Evolutionary conservation across 2,888 invertebrate species (phyloP).

Genomic region (Aphelenchoides bicaudatus): DNA sequence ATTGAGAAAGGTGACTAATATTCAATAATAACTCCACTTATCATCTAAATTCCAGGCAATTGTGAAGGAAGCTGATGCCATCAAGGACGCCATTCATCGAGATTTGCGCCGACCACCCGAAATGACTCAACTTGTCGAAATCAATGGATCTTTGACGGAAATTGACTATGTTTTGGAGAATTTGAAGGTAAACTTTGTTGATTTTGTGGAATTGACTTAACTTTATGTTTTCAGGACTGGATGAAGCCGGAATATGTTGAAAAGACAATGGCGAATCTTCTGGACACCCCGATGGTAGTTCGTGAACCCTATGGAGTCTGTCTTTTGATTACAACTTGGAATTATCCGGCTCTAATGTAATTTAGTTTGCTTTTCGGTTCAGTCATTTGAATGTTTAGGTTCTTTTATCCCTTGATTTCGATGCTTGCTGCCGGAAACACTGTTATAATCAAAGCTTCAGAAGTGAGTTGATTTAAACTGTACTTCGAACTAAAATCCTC

Average conservation of each 20-base stretch:
- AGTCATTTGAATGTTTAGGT: conserved; percentile 27
- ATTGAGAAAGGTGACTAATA: conserved; percentile 35
- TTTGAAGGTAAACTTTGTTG: no score
- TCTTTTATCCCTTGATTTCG: conserved; percentile 48
- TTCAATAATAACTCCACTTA: no score
- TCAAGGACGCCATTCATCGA: conserved; percentile 44
- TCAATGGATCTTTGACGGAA: conserved; percentile 41
- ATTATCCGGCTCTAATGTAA: conserved; percentile 71
- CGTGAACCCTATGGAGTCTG: conserved; percentile 86
- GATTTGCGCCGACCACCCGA: conserved; percentile 38
- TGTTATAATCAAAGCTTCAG: conserved; percentile 54
- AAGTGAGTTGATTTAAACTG: no score
- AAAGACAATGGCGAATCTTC: conserved; percentile 28
- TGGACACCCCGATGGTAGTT: conserved; percentile 38
- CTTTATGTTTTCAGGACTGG: no score
- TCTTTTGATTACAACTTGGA: conserved; percentile 80
- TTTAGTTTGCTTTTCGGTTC: conserved; percentile 15
- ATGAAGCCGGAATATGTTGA: conserved; percentile 31
- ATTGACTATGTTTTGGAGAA: conserved; percentile 46
- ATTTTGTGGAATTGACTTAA: conserved; percentile 4
- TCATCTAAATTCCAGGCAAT: no score
- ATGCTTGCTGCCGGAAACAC: conserved; percentile 56
- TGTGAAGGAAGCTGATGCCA: conserved; percentile 35
- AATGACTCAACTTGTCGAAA: conserved; percentile 35
- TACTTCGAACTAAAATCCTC: no score